These are phyloP conservation scores for Cryptus viduatorius DNA, from an alignment of 2,888 invertebrate species.

Conservation along the genomic window DNA sequence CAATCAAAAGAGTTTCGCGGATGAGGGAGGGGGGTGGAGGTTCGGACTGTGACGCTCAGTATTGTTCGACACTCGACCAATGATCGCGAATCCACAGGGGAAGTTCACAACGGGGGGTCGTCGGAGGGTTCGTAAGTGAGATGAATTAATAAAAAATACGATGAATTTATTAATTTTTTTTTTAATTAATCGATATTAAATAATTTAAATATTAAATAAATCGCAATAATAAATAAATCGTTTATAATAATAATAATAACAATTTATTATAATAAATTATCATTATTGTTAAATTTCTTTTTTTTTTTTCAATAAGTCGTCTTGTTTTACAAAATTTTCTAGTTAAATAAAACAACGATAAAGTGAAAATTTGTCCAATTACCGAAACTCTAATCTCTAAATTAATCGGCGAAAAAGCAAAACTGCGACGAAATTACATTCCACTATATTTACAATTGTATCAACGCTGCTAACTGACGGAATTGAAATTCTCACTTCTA, in stretches of 20 bases:
- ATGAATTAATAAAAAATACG: neutral
- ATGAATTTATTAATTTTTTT: neutral
- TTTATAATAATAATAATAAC: too few relatives aligned
- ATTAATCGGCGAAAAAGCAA: too few relatives aligned
- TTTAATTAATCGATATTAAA: too few relatives aligned
- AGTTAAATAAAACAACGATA: neutral
- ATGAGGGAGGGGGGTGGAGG: neutral
- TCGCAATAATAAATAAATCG: neutral
- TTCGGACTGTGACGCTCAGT: conserved; percentile 52
- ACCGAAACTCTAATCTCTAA: too few relatives aligned
- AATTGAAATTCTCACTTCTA: neutral
- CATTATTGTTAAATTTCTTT: too few relatives aligned
- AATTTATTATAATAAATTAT: too few relatives aligned
- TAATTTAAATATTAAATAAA: neutral
- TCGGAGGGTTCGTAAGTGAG: neutral
- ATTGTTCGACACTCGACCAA: conserved; percentile 68
- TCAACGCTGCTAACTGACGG: neutral
- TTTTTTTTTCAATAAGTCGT: too few relatives aligned
- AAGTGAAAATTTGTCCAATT: neutral
- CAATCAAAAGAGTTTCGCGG: conserved; percentile 42
- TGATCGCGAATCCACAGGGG: conserved; percentile 57
- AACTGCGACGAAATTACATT: too few relatives aligned
- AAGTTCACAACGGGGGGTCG: conserved; percentile 43
- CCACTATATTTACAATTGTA: neutral
- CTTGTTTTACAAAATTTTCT: too few relatives aligned